Evolutionary conservation across 2,888 invertebrate species (phyloP).

Genomic region (Pachymerium ferrugineum): DNA sequence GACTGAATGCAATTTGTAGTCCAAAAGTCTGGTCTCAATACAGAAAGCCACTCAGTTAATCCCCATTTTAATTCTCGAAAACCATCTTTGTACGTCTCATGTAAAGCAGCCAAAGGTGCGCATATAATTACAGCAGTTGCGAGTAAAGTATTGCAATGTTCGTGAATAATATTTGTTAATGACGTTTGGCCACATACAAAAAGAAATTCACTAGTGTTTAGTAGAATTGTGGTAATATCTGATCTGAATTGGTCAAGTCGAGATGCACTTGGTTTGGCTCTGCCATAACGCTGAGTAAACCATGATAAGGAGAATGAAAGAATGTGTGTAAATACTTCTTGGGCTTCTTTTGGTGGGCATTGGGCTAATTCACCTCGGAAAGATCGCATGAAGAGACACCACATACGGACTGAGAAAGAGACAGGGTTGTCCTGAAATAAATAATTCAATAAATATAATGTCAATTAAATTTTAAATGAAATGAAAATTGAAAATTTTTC

Average conservation of each 20-base stretch:
- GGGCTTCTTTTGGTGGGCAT: not conserved
- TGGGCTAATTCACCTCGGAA: not conserved
- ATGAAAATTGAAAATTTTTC: too few species aligned
- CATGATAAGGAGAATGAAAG: not conserved
- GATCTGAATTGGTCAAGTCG: not conserved
- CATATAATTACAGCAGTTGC: too few species aligned
- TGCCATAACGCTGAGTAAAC: not conserved
- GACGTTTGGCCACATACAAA: not conserved
- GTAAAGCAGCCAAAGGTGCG: too few species aligned
- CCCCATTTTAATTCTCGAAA: too few species aligned
- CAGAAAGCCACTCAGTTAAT: too few species aligned
- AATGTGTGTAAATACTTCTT: not conserved
- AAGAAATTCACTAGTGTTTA: not conserved
- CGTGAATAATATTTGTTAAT: too few species aligned
- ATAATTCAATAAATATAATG: not conserved
- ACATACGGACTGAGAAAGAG: not conserved
- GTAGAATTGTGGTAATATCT: not conserved
- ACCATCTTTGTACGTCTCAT: too few species aligned
- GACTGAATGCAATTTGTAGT: too few species aligned
- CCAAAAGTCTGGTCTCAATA: too few species aligned
- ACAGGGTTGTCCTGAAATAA: not conserved
- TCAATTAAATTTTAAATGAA: too few species aligned
- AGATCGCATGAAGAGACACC: not conserved
- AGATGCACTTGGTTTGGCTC: not conserved
- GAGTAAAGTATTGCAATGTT: too few species aligned